phyloP scores from a whole-genome alignment of 2,888 invertebrate genomes.

The Drosophila mettleri region DNA sequence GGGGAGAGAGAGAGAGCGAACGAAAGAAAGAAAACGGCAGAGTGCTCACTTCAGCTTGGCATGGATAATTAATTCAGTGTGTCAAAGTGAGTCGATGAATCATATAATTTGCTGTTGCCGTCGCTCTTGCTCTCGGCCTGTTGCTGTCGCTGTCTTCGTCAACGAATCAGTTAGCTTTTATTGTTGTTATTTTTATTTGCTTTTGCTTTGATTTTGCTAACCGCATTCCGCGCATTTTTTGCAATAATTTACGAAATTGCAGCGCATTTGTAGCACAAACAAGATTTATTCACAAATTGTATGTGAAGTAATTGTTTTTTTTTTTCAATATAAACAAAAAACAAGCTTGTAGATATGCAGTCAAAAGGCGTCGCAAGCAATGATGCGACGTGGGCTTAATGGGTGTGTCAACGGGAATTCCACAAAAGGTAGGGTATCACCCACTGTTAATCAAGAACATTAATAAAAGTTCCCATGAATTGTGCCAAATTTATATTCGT shows the following conservation, averaged over 20 bases:
- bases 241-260: conserved; percentile 62
- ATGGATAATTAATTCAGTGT: conserved; percentile 65
- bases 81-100: conserved; percentile 68
- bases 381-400: background rate
- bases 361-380: background rate
- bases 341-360: conserved; percentile 14
- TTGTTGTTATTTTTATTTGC: conserved; percentile 4
- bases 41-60: conserved; percentile 11
- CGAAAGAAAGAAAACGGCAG: conserved; percentile 9
- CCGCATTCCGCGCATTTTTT: conserved; percentile 74
- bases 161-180: conserved; percentile 24
- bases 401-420: conserved; percentile 34
- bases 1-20: conserved; percentile 4
- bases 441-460: conserved; percentile 2
- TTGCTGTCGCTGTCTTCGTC: conserved; percentile 30
- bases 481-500: conserved; percentile 8
- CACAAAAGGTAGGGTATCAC: conserved; percentile 6
- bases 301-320: conserved; percentile 10
- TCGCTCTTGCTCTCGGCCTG: conserved; percentile 26
- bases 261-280: conserved; percentile 35
- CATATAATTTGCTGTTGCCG: conserved; percentile 45
- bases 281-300: conserved; percentile 25
- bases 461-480: conserved; percentile 25
- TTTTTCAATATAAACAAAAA: background rate
- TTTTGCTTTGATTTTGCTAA: conserved; percentile 28